Conservation (phyloP, 2,797 vertebrate genomes). For the Silurus aristotelis region DNA sequence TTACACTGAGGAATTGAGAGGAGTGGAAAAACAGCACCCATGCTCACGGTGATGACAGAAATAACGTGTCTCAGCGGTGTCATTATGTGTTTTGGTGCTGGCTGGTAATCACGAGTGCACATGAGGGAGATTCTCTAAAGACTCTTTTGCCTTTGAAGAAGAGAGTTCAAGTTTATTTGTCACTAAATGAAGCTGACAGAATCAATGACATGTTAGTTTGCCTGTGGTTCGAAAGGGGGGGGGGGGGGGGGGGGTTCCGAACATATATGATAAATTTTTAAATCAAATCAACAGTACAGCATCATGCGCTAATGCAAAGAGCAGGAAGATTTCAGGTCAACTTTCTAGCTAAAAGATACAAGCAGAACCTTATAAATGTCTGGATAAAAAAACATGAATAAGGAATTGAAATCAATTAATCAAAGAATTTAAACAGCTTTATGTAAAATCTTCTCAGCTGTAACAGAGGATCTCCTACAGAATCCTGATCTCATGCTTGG, state of each 20-base stretch:
- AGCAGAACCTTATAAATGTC: background rate
- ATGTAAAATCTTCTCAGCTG: background rate
- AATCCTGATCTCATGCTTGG: background rate
- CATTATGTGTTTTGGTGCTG: constrained; percentile 54
- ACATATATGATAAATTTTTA: background rate
- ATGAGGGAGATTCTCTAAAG: constrained; percentile 11
- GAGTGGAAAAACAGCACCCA: constrained; percentile 61
- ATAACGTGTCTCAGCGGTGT: constrained; percentile 54
- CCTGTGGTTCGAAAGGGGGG: too few relatives aligned
- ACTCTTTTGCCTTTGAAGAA: background rate
- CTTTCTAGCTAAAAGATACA: background rate
- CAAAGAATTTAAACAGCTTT: background rate
- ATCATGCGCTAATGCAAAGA: background rate
- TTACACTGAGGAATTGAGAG: constrained; percentile 46
- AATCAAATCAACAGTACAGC: background rate
- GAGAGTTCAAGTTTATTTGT: background rate
- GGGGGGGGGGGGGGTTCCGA: too few relatives aligned
- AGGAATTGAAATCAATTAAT: background rate
- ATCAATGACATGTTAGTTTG: background rate
- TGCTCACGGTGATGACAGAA: constrained; percentile 28
- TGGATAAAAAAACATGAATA: background rate
- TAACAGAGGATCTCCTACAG: background rate
- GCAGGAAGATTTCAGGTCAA: background rate
- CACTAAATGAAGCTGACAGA: background rate
- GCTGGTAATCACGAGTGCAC: background rate